Percentiles rank a stretch among this genome's conserved stretches.
Conservation (phyloP, 2,888 invertebrate species). For the Cephus pulcher region DNA sequence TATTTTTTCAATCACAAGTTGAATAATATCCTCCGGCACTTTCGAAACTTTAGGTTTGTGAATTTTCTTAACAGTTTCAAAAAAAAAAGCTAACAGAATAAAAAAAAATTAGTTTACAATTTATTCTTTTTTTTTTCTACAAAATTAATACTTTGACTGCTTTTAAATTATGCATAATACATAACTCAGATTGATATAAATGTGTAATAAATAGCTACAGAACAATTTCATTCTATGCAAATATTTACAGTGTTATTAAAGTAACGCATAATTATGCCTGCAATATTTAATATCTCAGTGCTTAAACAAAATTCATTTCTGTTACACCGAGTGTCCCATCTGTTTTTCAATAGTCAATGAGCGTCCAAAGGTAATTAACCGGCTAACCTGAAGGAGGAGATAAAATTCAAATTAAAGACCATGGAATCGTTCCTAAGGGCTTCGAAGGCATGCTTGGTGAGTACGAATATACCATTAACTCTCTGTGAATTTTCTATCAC, state of each 20-base stretch:
- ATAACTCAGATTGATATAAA: neutral
- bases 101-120: neutral
- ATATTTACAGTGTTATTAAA: neutral
- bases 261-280: neutral
- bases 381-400: neutral
- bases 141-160: too few relatives aligned
- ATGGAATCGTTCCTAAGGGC: slow-evolving; percentile 51
- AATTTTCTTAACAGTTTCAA: neutral
- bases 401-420: neutral
- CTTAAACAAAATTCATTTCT: neutral
- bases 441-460: slow-evolving; percentile 48
- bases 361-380: neutral
- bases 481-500: neutral
- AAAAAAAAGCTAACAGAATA: neutral
- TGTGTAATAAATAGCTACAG: neutral
- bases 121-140: too few relatives aligned
- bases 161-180: neutral
- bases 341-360: neutral
- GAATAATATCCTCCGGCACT: neutral
- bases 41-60: neutral
- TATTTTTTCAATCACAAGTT: neutral
- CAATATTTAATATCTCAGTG: neutral
- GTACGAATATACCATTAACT: neutral
- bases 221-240: neutral
- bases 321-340: neutral